Conservation (phyloP, 2,113 vertebrate species). For the Gnathonemus longibarbis region DNA sequence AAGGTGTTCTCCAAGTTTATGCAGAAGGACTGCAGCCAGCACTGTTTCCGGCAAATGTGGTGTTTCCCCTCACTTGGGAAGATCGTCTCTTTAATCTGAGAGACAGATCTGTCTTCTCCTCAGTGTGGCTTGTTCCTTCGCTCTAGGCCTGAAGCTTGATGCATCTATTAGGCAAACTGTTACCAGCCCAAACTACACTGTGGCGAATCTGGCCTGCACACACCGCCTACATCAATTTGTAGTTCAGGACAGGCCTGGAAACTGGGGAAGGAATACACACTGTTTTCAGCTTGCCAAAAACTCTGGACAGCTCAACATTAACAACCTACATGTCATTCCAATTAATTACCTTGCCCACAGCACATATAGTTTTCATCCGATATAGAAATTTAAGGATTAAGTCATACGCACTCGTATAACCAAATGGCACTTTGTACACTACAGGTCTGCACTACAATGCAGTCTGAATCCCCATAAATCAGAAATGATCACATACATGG, state of each 20-base stretch:
- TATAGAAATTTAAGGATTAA: not conserved
- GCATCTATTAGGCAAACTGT: slow-evolving; percentile 11
- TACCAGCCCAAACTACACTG: not conserved
- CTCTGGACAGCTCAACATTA: not conserved
- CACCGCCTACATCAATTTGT: not conserved
- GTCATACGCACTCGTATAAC: not conserved
- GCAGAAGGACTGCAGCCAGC: not conserved
- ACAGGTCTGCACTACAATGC: not conserved
- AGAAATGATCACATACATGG: not conserved
- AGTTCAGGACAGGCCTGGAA: slow-evolving; percentile 6
- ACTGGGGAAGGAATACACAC: not conserved
- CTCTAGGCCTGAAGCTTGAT: slow-evolving; percentile 7
- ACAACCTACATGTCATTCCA: not conserved
- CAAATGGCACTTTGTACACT: not conserved
- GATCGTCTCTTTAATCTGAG: not conserved
- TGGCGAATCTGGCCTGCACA: not conserved
- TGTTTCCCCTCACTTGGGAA: not conserved
- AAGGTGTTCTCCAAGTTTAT: not conserved
- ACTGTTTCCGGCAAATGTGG: not conserved
- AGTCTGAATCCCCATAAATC: not conserved
- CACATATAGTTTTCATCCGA: not conserved
- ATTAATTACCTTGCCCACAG: not conserved
- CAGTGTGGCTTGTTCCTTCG: not conserved
- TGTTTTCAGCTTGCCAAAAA: slow-evolving; percentile 9
- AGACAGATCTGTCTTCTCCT: not conserved